Conservation (phyloP, 2,113 vertebrate species). For the Mobula birostris region DNA sequence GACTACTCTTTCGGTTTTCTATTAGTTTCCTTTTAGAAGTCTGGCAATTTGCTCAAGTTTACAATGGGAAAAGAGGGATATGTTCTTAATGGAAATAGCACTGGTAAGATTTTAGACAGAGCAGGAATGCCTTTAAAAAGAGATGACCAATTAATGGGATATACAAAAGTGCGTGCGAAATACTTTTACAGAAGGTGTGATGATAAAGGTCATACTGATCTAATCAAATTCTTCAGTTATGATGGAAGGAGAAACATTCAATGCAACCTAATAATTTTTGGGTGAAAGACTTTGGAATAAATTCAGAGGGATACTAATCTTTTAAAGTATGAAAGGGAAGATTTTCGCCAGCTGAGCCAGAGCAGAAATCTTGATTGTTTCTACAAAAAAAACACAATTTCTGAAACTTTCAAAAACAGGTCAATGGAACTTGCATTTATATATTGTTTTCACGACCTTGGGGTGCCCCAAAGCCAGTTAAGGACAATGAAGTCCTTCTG, state of each 20-base stretch:
- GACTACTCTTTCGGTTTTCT: neutral
- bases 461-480: neutral
- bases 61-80: neutral
- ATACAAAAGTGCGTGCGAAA: neutral
- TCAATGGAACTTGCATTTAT: neutral
- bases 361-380: constrained; percentile 10
- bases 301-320: neutral
- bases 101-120: neutral
- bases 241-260: neutral
- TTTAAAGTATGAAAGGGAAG: neutral
- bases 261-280: neutral
- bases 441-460: neutral
- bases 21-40: neutral
- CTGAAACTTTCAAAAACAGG: neutral
- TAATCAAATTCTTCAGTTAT: neutral
- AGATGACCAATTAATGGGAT: neutral
- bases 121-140: neutral
- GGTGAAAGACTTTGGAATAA: neutral
- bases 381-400: neutral
- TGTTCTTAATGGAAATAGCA: neutral
- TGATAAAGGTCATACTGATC: neutral
- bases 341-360: neutral
- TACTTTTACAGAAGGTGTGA: neutral
- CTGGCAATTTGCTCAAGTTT: neutral
- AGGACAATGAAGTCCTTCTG: neutral